Evolutionary conservation across 2,888 invertebrate species (phyloP).

Genomic region (Ptychoptera albimana): DNA sequence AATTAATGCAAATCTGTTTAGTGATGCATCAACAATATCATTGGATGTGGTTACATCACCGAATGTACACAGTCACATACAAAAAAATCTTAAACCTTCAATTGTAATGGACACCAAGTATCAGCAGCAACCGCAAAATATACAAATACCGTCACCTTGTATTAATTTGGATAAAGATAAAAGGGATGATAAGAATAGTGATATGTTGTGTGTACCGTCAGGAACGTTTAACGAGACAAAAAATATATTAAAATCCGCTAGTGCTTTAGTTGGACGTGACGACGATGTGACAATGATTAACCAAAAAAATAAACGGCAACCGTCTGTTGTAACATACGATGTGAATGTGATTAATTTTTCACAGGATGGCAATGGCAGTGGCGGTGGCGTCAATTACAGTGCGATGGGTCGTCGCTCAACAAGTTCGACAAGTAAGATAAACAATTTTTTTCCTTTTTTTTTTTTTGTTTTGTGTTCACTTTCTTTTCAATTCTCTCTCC

Average conservation of each 20-base stretch:
- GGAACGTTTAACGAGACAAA: background rate
- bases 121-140: too few relatives aligned
- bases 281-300: constrained; percentile 1
- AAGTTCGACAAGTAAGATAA: constrained; percentile 29
- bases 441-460: background rate
- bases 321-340: constrained; percentile 30
- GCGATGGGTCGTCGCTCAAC: constrained; percentile 30
- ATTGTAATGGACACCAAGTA: too few relatives aligned
- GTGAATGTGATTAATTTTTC: constrained; percentile 31
- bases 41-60: constrained; percentile 23
- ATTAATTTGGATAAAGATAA: too few relatives aligned
- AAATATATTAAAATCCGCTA: background rate
- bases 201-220: too few relatives aligned
- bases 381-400: constrained; percentile 28
- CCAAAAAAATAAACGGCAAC: constrained; percentile 20
- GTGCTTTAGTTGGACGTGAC: background rate
- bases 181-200: too few relatives aligned
- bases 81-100: too few relatives aligned
- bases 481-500: too few relatives aligned
- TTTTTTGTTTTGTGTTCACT: too few relatives aligned
- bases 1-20: constrained; percentile 25
- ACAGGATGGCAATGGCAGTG: constrained; percentile 20
- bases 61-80: background rate
- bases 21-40: constrained; percentile 29
- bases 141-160: too few relatives aligned